phyloP scores from a whole-genome alignment of 2,888 invertebrate genomes.

The Cyclophora punctaria region DNA sequence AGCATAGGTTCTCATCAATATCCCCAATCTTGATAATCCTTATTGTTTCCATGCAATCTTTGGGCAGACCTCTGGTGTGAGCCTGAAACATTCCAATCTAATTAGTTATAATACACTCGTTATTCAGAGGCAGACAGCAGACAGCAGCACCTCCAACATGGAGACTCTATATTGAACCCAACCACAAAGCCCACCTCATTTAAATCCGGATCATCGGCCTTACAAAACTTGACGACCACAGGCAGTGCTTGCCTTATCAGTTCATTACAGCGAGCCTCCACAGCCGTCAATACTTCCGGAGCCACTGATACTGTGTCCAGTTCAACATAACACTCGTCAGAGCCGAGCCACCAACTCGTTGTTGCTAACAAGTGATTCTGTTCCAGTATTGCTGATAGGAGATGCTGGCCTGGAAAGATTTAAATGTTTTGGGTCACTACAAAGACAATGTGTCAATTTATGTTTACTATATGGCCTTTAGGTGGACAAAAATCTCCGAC shows the following conservation, averaged over 20 bases:
- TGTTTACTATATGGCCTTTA: no score
- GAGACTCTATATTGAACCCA: background rate
- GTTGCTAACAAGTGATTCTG: conserved; percentile 79
- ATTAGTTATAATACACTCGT: no score
- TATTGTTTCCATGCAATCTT: conserved; percentile 84
- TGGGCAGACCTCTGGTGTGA: conserved; percentile 83
- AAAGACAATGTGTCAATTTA: no score
- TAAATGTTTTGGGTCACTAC: no score
- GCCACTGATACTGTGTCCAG: conserved; percentile 71
- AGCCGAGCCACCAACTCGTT: conserved; percentile 89
- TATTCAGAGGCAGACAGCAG: no score
- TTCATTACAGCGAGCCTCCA: conserved; percentile 80
- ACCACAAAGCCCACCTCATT: conserved; percentile 40
- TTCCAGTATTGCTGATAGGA: conserved; percentile 86
- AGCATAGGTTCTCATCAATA: conserved; percentile 88
- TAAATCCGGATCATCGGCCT: conserved; percentile 76
- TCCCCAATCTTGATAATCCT: conserved; percentile 85
- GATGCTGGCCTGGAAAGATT: conserved; percentile 80
- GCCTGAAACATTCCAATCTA: conserved; percentile 52
- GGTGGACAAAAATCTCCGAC: no score
- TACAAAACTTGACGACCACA: conserved; percentile 78
- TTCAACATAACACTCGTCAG: conserved; percentile 83
- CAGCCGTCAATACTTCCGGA: conserved; percentile 59
- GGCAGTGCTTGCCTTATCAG: conserved; percentile 78
- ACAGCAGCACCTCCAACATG: no score